These are phyloP conservation scores for Alosa alosa DNA, from an alignment of 2,113 vertebrate genomes.

Conservation along the genomic window DNA sequence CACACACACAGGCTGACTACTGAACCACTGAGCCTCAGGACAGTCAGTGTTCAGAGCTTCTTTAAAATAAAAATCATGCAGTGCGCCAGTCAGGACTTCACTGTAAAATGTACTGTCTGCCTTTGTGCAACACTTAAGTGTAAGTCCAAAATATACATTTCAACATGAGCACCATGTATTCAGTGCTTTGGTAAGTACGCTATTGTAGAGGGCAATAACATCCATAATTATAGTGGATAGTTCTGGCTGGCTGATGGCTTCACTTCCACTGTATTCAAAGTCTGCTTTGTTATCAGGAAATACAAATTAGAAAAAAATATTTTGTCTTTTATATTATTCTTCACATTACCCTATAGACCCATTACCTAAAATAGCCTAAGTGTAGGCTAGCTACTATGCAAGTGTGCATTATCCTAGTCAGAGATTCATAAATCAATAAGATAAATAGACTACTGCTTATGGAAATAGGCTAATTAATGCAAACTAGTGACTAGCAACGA, in stretches of 20 bases:
- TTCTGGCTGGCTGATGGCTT: neutral
- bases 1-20: conserved; percentile 29
- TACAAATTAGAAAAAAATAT: neutral
- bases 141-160: too few species aligned
- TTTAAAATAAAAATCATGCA: neutral
- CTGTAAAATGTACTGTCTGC: neutral
- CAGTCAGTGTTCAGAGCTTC: neutral
- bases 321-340: too few species aligned
- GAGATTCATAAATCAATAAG: too few species aligned
- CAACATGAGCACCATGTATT: too few species aligned
- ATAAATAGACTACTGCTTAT: too few species aligned
- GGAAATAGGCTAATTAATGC: too few species aligned
- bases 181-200: too few species aligned
- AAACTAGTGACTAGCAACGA: too few species aligned
- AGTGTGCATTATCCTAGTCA: neutral
- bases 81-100: too few species aligned
- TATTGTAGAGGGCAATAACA: too few species aligned
- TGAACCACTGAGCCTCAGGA: conserved; percentile 22
- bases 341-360: neutral
- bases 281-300: neutral
- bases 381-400: neutral
- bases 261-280: neutral
- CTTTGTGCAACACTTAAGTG: too few species aligned
- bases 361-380: neutral
- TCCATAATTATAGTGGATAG: too few species aligned